phyloP scores from a whole-genome alignment of 2,113 vertebrate species.

The Lota lota region DNA sequence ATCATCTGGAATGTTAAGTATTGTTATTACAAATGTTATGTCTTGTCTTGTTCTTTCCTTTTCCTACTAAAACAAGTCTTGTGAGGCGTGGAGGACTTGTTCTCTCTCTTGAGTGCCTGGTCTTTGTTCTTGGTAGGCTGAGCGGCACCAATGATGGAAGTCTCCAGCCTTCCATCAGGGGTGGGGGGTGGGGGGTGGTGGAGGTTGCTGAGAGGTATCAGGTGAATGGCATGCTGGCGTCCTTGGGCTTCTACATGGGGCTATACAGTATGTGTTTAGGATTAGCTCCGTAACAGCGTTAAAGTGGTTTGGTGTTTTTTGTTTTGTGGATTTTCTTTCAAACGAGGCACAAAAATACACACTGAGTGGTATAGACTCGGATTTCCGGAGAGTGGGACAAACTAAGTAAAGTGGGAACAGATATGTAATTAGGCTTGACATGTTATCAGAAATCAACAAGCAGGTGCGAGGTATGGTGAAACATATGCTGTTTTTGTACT shows the following conservation, averaged over 20 bases:
- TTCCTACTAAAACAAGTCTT: no score
- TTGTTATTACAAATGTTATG: no score
- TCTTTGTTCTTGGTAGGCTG: no score
- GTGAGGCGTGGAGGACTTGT: no score
- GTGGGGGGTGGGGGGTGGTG: no score
- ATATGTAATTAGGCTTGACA: conserved; percentile 34
- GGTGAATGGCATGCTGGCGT: conserved; percentile 25
- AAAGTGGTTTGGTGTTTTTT: conserved; percentile 7
- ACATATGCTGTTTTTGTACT: no score
- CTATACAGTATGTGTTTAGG: no score
- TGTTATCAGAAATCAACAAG: conserved; percentile 16
- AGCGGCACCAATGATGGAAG: no score
- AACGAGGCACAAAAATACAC: conserved; percentile 24
- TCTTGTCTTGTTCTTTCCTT: no score
- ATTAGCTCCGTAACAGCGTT: background rate
- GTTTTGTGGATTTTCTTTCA: conserved; percentile 31
- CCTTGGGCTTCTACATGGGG: conserved; percentile 12
- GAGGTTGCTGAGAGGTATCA: conserved; percentile 28
- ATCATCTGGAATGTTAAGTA: no score
- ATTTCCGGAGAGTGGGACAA: conserved; percentile 42
- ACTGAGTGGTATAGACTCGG: conserved; percentile 44
- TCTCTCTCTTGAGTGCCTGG: no score
- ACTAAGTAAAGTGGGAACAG: conserved; percentile 29
- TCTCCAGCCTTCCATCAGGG: no score
- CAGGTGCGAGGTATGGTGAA: background rate